Conservation (phyloP, 2,888 invertebrate species). For the Rhynchonema sp. region DNA sequence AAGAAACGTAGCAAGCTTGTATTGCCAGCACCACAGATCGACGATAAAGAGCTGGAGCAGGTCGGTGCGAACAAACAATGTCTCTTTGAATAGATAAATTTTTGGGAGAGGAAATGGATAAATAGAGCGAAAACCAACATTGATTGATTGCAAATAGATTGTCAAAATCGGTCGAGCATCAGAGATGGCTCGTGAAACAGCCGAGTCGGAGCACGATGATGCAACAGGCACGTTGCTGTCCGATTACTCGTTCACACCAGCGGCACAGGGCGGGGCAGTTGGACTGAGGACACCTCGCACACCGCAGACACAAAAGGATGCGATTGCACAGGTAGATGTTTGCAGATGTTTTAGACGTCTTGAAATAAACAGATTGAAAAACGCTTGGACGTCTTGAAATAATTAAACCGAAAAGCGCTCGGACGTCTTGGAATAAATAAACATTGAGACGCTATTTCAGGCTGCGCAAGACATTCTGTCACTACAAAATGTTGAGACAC, state of each 20-base stretch:
- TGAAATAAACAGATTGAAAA: too few species aligned
- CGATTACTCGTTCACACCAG: conserved; percentile 59
- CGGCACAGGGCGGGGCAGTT: conserved; percentile 43
- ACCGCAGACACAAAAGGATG: conserved; percentile 56
- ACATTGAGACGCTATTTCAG: conserved; percentile 61
- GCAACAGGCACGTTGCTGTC: conserved; percentile 22
- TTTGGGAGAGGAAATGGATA: too few species aligned
- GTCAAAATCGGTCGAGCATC: conserved; percentile 59
- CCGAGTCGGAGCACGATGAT: conserved; percentile 45
- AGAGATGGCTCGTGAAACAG: conserved; percentile 45
- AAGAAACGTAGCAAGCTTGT: conserved; percentile 85
- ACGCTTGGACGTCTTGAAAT: too few species aligned
- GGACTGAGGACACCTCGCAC: conserved; percentile 55
- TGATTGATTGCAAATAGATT: conserved; percentile 42
- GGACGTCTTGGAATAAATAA: too few species aligned
- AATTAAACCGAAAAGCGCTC: too few species aligned
- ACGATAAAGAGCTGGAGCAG: conserved; percentile 50
- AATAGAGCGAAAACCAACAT: too few species aligned
- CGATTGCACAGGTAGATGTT: conserved; percentile 41
- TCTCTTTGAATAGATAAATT: too few species aligned
- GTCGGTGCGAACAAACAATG: conserved; percentile 32
- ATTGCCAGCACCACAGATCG: conserved; percentile 84
- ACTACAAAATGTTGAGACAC: conserved; percentile 86
- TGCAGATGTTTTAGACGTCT: too few species aligned
- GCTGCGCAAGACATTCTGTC: conserved; percentile 99